Percentiles rank a stretch among this genome's conserved stretches.
These are phyloP conservation scores for Noctuana brunneofusca DNA, from an alignment of 2,888 invertebrate genomes.

Conservation along the genomic window DNA sequence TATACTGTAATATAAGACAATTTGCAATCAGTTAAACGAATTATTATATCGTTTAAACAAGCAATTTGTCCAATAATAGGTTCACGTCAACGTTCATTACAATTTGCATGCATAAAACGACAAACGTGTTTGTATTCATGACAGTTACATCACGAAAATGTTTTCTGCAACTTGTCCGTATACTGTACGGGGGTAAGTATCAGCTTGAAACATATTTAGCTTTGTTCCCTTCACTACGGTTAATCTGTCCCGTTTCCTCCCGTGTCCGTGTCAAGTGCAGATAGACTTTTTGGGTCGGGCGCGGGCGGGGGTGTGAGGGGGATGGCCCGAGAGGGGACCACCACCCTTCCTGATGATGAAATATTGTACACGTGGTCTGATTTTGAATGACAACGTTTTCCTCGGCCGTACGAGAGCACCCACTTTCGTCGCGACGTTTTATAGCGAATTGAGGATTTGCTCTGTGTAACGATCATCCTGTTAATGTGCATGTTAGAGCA, in stretches of 20 bases:
- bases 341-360: constrained; percentile 85
- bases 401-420: constrained; percentile 72
- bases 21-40: neutral
- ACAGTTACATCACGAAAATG: constrained; percentile 29
- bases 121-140: constrained; percentile 26
- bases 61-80: constrained; percentile 9
- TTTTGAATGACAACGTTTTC: constrained; percentile 87
- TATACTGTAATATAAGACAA: neutral
- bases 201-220: constrained; percentile 82
- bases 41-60: constrained; percentile 6
- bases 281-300: constrained; percentile 80
- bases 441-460: constrained; percentile 72
- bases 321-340: constrained; percentile 49
- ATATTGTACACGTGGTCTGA: constrained; percentile 89
- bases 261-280: constrained; percentile 82
- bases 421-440: constrained; percentile 73
- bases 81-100: constrained; percentile 9
- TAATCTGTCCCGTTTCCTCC: constrained; percentile 83
- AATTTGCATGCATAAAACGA: constrained; percentile 6
- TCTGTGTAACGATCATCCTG: constrained; percentile 59
- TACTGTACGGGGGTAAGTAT: constrained; percentile 71
- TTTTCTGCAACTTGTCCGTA: constrained; percentile 54
- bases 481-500: constrained; percentile 48
- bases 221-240: constrained; percentile 82
- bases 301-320: constrained; percentile 47